Evolutionary conservation across 2,113 vertebrate genomes (phyloP).

Genomic region (Prunella fulvescens): DNA sequence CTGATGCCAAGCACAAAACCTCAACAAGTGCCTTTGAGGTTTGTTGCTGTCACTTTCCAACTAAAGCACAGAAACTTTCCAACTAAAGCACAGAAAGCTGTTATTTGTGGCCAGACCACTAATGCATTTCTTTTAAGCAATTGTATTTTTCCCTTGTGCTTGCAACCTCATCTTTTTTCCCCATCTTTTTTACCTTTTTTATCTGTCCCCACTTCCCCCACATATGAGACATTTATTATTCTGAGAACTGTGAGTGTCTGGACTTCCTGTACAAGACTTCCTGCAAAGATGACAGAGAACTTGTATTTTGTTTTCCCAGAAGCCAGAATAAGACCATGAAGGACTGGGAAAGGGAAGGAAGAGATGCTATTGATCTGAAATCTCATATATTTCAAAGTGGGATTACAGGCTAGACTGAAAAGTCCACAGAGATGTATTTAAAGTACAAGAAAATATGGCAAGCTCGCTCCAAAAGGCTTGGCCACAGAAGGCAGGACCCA

Average conservation of each 20-base stretch:
- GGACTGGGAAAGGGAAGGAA: not conserved
- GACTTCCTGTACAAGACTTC: not conserved
- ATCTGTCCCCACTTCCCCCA: not conserved
- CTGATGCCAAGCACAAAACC: not conserved
- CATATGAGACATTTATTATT: not conserved
- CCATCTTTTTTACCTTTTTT: not conserved
- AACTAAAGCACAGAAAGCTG: not conserved
- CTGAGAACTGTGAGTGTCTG: not conserved
- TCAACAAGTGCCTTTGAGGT: not conserved
- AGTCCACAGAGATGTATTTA: not conserved
- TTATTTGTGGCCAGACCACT: not conserved
- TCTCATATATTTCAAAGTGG: not conserved
- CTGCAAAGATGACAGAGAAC: not conserved
- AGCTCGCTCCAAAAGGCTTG: not conserved
- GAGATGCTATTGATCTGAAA: not conserved
- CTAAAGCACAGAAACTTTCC: too few species aligned
- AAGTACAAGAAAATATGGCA: not conserved
- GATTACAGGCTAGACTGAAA: not conserved
- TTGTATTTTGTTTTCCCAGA: not conserved
- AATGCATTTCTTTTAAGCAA: not conserved
- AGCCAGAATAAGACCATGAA: not conserved
- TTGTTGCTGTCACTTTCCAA: not conserved
- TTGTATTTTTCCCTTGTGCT: not conserved
- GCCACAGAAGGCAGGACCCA: not conserved
- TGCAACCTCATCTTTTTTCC: not conserved